These are phyloP conservation scores for Nomada fabriciana DNA, from an alignment of 2,888 invertebrate genomes.

Conservation along the genomic window DNA sequence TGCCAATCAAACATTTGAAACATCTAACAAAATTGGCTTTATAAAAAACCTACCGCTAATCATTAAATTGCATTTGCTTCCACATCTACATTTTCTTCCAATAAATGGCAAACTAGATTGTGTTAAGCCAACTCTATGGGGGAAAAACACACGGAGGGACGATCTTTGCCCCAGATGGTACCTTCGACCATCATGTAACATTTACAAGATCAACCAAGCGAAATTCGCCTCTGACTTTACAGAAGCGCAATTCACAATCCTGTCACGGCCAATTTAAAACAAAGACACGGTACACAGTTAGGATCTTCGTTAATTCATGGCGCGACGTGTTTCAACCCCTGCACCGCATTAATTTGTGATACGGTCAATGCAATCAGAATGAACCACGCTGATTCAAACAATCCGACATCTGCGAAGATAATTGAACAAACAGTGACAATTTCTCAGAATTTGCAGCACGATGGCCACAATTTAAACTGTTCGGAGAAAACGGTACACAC, in stretches of 20 bases:
- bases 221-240: not conserved
- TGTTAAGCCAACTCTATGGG: no score
- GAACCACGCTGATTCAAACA: not conserved
- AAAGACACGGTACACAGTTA: not conserved
- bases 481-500: no score
- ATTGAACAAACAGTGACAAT: not conserved
- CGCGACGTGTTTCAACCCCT: not conserved
- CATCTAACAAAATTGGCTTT: no score
- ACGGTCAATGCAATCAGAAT: not conserved
- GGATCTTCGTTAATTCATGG: constrained; percentile 13
- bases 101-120: no score
- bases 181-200: no score
- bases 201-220: not conserved
- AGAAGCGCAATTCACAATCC: not conserved
- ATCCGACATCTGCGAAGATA: not conserved
- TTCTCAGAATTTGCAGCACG: not conserved
- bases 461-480: not conserved
- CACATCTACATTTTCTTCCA: no score
- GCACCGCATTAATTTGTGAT: constrained; percentile 11
- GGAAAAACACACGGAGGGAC: no score
- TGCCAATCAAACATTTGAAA: no score
- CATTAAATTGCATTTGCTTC: no score
- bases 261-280: constrained; percentile 2
- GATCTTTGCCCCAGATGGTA: no score
- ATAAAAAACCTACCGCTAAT: no score